Evolutionary conservation across 2,797 vertebrate genomes (phyloP).

Genomic region (Pterois miles): DNA sequence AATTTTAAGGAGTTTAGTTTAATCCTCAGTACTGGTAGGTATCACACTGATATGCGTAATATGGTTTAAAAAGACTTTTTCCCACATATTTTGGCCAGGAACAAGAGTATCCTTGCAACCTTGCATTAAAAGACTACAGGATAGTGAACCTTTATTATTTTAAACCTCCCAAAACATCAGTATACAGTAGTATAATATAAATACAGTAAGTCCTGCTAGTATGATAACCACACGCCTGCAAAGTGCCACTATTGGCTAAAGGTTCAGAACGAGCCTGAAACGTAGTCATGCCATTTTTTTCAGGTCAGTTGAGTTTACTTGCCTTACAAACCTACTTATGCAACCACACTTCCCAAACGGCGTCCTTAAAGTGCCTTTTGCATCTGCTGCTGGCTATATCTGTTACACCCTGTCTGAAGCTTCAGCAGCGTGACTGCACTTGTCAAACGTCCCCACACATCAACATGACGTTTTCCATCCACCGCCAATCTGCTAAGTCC

Average conservation of each 20-base stretch:
- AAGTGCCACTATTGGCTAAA: not conserved
- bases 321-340: constrained; percentile 46
- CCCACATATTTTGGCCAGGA: not conserved
- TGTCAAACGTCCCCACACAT: constrained; percentile 68
- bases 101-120: not conserved
- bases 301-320: constrained; percentile 17
- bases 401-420: constrained; percentile 55
- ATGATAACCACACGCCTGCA: not conserved
- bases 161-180: not conserved
- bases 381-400: constrained; percentile 45
- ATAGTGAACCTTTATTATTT: not conserved
- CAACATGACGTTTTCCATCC: constrained; percentile 55
- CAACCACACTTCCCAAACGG: constrained; percentile 34
- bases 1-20: not conserved
- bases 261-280: not conserved
- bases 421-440: constrained; percentile 56
- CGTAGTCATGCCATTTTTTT: not conserved
- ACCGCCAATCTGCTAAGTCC: constrained; percentile 40
- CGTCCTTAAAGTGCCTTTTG: constrained; percentile 11
- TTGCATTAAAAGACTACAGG: not conserved
- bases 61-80: not conserved
- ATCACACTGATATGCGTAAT: no score
- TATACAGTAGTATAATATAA: no score
- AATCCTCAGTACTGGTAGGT: no score
- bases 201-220: not conserved